phyloP scores from a whole-genome alignment of 2,113 vertebrate species.

The Pholis gunnellus region DNA sequence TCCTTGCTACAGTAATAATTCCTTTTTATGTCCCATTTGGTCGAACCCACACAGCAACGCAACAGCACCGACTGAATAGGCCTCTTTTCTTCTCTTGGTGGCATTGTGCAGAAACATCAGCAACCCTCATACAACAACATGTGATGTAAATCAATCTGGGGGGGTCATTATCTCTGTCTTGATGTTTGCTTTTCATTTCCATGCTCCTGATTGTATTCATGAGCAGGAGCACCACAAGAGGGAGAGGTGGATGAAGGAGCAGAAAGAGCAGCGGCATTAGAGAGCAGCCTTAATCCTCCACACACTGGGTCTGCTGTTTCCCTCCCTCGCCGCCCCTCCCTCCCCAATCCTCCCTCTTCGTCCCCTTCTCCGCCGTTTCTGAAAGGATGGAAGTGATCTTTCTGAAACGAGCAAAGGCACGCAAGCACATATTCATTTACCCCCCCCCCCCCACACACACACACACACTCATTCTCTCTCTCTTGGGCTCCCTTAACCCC shows the following conservation, averaged over 20 bases:
- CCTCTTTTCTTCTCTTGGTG: neutral
- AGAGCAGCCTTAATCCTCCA: constrained; percentile 32
- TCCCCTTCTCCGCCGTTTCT: neutral
- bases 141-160: neutral
- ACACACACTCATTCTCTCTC: constrained; percentile 3
- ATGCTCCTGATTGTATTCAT: constrained; percentile 23
- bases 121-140: neutral
- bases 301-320: constrained; percentile 34
- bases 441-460: no score
- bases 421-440: constrained; percentile 31
- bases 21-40: neutral
- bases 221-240: neutral
- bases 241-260: constrained; percentile 1
- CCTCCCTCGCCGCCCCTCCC: neutral
- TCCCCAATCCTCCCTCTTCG: neutral
- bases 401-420: constrained; percentile 48
- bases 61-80: neutral
- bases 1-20: neutral
- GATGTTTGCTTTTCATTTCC: constrained; percentile 35
- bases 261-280: constrained; percentile 36
- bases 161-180: neutral
- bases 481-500: constrained; percentile 44
- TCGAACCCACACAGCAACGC: neutral
- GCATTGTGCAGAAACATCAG: neutral
- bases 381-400: constrained; percentile 38